Evolutionary conservation across 2,113 vertebrate species (phyloP).

Genomic region (Hydropotes inermis): DNA sequence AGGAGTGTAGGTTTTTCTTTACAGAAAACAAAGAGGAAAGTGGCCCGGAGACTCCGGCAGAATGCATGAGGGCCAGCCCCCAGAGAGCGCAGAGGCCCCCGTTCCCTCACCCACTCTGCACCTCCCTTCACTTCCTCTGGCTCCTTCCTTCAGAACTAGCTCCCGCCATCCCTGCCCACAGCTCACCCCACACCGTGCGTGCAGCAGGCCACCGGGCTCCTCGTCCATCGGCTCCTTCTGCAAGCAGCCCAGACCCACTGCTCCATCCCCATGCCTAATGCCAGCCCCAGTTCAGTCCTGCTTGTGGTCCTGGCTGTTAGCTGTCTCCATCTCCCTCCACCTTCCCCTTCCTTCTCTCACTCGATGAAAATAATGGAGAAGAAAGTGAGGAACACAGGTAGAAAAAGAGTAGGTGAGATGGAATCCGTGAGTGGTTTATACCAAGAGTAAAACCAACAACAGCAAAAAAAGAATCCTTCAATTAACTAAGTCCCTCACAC

Average conservation of each 20-base stretch:
- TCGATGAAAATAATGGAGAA: not conserved
- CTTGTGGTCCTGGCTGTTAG: not conserved
- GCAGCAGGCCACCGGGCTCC: rapidly evolving
- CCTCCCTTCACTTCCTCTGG: not conserved
- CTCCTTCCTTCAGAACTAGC: not conserved
- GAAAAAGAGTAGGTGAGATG: not conserved
- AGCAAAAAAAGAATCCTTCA: not conserved
- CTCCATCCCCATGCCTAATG: rapidly evolving
- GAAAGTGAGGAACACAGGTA: not conserved
- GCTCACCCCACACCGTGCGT: rapidly evolving
- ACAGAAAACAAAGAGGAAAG: not conserved
- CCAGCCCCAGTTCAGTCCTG: not conserved
- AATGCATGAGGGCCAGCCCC: not conserved
- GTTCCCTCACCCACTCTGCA: rapidly evolving
- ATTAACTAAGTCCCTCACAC: not conserved
- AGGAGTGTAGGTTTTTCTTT: not conserved
- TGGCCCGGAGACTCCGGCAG: not conserved
- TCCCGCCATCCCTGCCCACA: not conserved
- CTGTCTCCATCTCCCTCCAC: not conserved
- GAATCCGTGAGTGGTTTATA: not conserved
- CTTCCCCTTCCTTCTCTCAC: not conserved
- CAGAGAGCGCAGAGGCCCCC: not conserved
- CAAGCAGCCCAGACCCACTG: rapidly evolving
- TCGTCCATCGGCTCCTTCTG: not conserved
- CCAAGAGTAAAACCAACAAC: not conserved